Percentiles rank a stretch among this genome's conserved stretches.
Evolutionary conservation across 2,888 invertebrate genomes (phyloP).

Genomic region (Drosophila prolongata): DNA sequence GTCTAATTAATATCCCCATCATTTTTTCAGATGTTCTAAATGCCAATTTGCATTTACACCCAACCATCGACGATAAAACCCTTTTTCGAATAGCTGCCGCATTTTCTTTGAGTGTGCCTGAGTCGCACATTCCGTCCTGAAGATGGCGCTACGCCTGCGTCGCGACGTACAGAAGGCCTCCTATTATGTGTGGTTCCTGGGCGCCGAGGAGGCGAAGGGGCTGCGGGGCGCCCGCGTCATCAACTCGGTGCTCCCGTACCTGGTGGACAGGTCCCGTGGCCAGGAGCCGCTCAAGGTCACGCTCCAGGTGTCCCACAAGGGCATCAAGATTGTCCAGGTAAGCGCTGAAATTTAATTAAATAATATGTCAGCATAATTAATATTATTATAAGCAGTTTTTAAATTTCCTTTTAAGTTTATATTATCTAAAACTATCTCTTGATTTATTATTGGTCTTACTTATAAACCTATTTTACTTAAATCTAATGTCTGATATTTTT

Average conservation of each 20-base stretch:
- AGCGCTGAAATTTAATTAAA: neutral
- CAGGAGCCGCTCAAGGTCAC: conserved; percentile 96
- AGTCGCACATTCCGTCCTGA: conserved; percentile 33
- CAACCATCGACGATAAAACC: conserved; percentile 1
- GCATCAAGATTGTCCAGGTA: conserved; percentile 95
- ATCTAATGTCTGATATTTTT: no score
- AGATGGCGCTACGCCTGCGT: conserved; percentile 91
- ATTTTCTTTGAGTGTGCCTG: conserved; percentile 20
- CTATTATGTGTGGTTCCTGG: conserved; percentile 97
- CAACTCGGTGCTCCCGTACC: conserved; percentile 92
- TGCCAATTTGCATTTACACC: conserved; percentile 26
- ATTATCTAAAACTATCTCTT: no score
- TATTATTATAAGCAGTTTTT: no score
- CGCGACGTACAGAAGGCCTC: conserved; percentile 96
- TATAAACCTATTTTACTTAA: no score
- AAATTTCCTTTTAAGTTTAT: no score
- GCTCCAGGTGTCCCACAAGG: conserved; percentile 95
- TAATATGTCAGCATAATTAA: no score
- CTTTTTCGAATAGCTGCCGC: neutral
- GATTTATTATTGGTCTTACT: no score
- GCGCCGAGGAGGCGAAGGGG: conserved; percentile 97
- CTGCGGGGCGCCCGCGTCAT: conserved; percentile 94
- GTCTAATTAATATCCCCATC: no score
- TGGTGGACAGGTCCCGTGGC: conserved; percentile 93
- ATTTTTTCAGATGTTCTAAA: conserved; percentile 20